A percentile compares a stretch with the other conserved stretches of the same genome.
Conservation (phyloP, 2,113 vertebrate species). For the Motacilla alba region DNA sequence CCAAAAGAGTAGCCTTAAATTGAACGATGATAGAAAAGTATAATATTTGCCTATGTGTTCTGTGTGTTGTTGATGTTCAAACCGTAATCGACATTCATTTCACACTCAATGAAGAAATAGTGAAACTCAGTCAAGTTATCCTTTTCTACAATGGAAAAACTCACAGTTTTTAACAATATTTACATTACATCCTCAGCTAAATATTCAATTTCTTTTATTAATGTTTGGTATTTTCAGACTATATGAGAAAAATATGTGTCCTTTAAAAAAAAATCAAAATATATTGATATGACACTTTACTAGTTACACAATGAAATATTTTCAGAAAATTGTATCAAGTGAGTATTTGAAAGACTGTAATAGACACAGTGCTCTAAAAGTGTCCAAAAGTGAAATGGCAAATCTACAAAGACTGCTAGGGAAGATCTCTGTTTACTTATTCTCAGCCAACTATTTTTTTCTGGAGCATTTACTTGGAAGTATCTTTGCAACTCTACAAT, state of each 20-base stretch:
- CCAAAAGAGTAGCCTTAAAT: not conserved
- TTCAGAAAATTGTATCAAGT: not conserved
- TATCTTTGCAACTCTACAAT: not conserved
- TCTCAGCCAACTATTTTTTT: not conserved
- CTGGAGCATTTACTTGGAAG: not conserved
- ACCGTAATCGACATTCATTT: not conserved
- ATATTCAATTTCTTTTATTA: not conserved
- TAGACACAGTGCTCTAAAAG: not conserved
- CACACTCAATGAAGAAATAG: not conserved
- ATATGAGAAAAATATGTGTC: not conserved
- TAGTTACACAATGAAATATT: not conserved
- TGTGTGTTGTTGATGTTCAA: not conserved
- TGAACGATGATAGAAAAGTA: not conserved
- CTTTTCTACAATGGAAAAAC: not conserved
- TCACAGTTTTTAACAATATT: not conserved
- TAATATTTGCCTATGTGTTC: not conserved
- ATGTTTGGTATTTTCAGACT: not conserved
- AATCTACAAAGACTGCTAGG: not conserved
- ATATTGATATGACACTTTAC: not conserved
- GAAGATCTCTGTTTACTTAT: not conserved
- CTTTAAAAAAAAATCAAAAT: not conserved
- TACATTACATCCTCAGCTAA: not conserved
- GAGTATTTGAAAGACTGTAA: not conserved
- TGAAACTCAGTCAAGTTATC: not conserved
- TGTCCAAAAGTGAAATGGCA: slow-evolving; percentile 17